Base-by-base conservation (phyloP, 2,113 vertebrate species). In the Agelaius phoeniceus region DNA sequence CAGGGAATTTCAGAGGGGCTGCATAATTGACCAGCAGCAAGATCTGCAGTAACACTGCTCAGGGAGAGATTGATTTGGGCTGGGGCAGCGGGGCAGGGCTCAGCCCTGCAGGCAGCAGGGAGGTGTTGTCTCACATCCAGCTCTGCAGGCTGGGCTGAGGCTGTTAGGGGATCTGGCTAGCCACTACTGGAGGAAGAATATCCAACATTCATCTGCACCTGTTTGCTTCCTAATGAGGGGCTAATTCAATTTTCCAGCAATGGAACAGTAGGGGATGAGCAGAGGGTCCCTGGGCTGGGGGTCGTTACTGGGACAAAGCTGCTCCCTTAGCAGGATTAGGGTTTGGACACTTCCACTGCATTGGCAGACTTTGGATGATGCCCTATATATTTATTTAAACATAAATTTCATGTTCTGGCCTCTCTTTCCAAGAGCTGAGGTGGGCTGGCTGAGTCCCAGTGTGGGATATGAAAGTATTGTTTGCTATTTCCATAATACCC, bases 21-120 rank as follows among this genome's bases (percentile, higher is more conserved):
- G 63, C 51, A 57, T 48, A 63, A 93, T 4, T 85, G 93, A 91
- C 93, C 96, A 93, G 37, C 27, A 94, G 93, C 72, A 59, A 31
- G 28, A 71, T 73, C 78, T 21, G 27, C 51, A 93, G 62, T 49
- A 87, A 59, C 52, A 8, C 46, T 81, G 61, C 73, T 90, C 37
- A 57, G 80, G 51, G 67, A 46, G 62, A 86, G 81, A 73, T 90
- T 58, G 30, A 74, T 85, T 79, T 58, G 76, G 31, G 15, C 75
- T 88, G 7, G 8, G 54, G 83, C 51, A 91, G 80, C 30, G 84
- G 77, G 69, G 69, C 87, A 82, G 79, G 69, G 33, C 41, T 68
- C 62, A 78, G 84, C 89, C 91, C 94, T 37, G 8, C 19, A n/a
- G 83, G 87, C 92, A 91, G 55, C 52, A 84, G 69, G 87, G 37